These are phyloP conservation scores for Molothrus ater DNA, from an alignment of 2,797 vertebrate genomes.

Conservation along the genomic window DNA sequence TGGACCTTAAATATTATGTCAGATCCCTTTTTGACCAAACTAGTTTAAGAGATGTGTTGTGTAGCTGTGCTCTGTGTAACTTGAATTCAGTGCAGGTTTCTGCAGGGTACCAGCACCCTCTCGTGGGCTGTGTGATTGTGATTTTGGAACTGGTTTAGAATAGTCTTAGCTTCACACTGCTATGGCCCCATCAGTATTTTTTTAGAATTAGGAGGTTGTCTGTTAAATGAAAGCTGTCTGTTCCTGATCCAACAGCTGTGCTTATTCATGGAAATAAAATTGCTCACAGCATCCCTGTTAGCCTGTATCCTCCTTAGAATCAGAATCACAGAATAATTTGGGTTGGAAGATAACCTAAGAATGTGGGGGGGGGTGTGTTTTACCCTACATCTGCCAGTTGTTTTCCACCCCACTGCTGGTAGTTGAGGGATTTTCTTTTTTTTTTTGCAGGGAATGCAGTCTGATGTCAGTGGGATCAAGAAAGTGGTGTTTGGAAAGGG, in stretches of 20 bases:
- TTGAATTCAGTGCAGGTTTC: background rate
- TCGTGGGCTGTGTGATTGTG: background rate
- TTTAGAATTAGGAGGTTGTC: background rate
- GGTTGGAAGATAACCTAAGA: background rate
- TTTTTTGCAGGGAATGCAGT: background rate
- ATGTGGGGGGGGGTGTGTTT: background rate
- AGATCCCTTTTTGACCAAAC: background rate
- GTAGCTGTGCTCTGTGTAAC: background rate
- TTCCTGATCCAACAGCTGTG: background rate
- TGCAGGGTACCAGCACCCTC: constrained; percentile 25
- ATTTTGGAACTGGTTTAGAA: background rate
- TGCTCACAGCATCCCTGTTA: background rate
- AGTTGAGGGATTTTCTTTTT: background rate
- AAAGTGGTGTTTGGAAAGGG: background rate
- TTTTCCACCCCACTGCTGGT: background rate
- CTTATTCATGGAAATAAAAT: background rate
- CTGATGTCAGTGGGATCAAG: background rate
- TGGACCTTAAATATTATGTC: background rate
- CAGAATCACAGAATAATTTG: background rate
- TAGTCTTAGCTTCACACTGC: background rate
- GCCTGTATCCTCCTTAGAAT: background rate
- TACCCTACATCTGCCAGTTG: background rate
- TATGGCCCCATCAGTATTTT: background rate
- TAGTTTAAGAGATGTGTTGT: background rate
- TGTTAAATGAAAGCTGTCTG: background rate